Evolutionary conservation across 2,113 vertebrate species (phyloP), one percentile per base, ranked within the genome.

Genomic region (Trichechus manatus): DNA sequence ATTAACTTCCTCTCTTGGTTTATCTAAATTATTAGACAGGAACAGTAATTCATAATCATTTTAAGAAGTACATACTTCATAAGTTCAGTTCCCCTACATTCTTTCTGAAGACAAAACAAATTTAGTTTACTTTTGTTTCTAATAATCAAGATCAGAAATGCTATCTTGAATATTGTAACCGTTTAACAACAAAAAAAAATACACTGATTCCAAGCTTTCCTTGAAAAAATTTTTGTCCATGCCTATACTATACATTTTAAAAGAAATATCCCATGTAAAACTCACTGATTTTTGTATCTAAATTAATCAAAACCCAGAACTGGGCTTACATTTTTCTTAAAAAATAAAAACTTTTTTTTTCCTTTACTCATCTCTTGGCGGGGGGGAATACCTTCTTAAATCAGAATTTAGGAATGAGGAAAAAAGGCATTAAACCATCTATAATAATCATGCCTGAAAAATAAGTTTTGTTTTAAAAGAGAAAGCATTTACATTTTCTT

Each of bases 21-120:
- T 97, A 91, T 78, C 98, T 98, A 81, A n/a, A 80, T 98, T 63
- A 97, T 61, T 61, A 97, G 1, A 98, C 31, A 97, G 82, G 53
- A 74, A 97, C 0, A 91, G 6, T 80, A 94, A 94, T 79, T 89
- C 86, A 97, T 56, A 29, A 25, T 89, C 29, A n/a, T 70, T 90
- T 64, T 53, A 89, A 27, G 72, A 80, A 95, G 61, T 13, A 84
- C 15, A 74, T 25, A 96, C 4, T 93, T 94, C 3, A 93, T 39
- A 64, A 92, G 23, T 3, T 79, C 56, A 33, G 93, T 86, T 95
- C 94, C 8, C 3, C 39, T 96, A 31, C 22, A 86, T 33, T 78
- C 20, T 53, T 85, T 14, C 53, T 91, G 84, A 96, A 92, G 4
- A 96, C 61, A 66, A 66, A 87, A 20, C 2, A 50, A 81, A 85